Conservation (phyloP, 2,113 vertebrate genomes). For the Falco punctatus region DNA sequence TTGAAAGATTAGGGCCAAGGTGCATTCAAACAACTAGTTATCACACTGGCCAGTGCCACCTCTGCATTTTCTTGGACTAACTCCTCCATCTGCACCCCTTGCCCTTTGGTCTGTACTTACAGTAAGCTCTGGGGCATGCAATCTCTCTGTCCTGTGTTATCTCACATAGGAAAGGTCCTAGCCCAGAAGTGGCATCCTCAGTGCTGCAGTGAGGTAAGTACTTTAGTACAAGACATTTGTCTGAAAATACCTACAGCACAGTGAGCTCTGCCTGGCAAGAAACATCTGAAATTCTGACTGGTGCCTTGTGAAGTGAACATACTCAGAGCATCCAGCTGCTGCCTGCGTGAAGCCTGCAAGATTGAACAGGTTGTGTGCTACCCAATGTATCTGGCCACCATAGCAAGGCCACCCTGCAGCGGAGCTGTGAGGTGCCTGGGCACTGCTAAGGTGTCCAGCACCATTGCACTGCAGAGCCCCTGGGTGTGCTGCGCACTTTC, state of each 20-base stretch:
- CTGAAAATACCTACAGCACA: background rate
- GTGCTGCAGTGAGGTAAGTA: background rate
- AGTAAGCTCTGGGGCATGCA: background rate
- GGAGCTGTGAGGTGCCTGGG: background rate
- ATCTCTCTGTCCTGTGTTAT: background rate
- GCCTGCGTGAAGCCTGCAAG: background rate
- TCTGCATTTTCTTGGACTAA: background rate
- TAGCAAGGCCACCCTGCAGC: background rate
- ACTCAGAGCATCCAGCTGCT: background rate
- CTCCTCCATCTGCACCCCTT: background rate
- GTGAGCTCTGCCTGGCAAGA: background rate
- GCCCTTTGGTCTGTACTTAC: background rate
- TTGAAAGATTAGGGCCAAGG: background rate
- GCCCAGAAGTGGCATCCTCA: background rate
- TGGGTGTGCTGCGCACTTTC: background rate
- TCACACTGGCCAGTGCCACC: background rate
- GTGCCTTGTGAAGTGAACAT: background rate
- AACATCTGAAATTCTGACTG: background rate
- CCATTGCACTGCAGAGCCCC: rapidly evolving
- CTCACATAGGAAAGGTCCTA: background rate
- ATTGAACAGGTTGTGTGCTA: background rate
- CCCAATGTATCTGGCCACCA: rapidly evolving
- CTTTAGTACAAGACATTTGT: background rate
- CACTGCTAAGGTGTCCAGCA: background rate
- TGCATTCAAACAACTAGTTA: background rate